These are phyloP conservation scores for Lamproptera curius DNA, from an alignment of 2,888 invertebrate genomes.

Conservation along the genomic window DNA sequence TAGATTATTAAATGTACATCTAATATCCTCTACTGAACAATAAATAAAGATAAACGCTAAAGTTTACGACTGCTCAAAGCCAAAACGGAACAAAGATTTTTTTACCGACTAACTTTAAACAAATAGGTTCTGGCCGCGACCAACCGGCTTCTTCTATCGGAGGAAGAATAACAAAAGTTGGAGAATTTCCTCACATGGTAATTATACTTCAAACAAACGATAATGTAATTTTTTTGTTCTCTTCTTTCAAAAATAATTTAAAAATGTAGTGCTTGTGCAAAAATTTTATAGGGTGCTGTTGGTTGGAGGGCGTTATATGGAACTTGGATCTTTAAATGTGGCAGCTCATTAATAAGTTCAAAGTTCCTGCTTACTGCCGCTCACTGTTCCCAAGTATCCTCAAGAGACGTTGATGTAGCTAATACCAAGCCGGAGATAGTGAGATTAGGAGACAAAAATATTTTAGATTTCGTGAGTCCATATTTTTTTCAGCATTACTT, in stretches of 20 bases:
- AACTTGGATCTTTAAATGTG: conserved; percentile 71
- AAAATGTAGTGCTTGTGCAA: background rate
- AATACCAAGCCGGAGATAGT: conserved; percentile 45
- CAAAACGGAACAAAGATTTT: too few species aligned
- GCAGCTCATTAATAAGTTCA: conserved; percentile 81
- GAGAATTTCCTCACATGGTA: conserved; percentile 38
- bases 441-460: conserved; percentile 45
- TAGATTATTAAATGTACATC: background rate
- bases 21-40: background rate
- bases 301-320: conserved; percentile 46
- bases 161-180: conserved; percentile 24
- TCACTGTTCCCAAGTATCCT: conserved; percentile 71
- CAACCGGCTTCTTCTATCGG: conserved; percentile 23
- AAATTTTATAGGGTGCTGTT: conserved; percentile 42
- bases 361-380: conserved; percentile 83
- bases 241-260: background rate
- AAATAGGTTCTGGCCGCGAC: too few species aligned
- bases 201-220: background rate
- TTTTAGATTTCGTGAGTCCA: conserved; percentile 23
- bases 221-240: background rate
- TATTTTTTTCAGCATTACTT: too few species aligned
- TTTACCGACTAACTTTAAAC: too few species aligned
- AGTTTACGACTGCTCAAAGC: too few species aligned
- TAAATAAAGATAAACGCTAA: background rate
- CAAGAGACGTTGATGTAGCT: conserved; percentile 32